Conservation (phyloP, 1,140 invertebrate genomes). For the Micrasema longulum region DNA sequence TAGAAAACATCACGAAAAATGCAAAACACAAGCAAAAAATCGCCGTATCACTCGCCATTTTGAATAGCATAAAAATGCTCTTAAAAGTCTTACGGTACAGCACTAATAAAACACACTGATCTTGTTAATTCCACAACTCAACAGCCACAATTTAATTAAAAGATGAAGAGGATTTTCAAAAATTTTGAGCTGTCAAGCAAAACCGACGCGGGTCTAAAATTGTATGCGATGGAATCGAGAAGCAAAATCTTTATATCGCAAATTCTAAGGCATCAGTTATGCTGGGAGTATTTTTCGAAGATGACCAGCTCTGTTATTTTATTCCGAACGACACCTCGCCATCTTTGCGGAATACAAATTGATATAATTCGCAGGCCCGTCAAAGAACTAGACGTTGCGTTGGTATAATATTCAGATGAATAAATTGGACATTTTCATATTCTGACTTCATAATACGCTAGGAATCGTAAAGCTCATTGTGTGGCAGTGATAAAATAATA, state of each 20-base stretch:
- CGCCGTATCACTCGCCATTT: slow-evolving; percentile 5
- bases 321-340: not conserved
- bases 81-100: too few species aligned
- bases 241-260: slow-evolving; percentile 24
- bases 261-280: slow-evolving; percentile 13
- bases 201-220: not conserved
- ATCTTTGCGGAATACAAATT: slow-evolving; percentile 19
- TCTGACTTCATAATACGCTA: too few species aligned
- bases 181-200: not conserved
- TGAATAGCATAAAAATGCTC: too few species aligned
- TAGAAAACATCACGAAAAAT: slow-evolving; percentile 32
- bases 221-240: slow-evolving; percentile 3
- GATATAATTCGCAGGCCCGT: slow-evolving; percentile 1
- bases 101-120: too few species aligned
- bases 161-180: not conserved
- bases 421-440: too few species aligned
- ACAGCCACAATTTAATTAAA: slow-evolving; percentile 16
- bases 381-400: not conserved
- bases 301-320: not conserved
- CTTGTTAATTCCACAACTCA: not conserved
- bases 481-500: too few species aligned
- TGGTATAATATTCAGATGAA: too few species aligned
- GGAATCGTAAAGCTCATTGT: too few species aligned
- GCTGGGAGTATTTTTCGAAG: slow-evolving; percentile 2
- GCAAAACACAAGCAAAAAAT: slow-evolving; percentile 13